Base-by-base conservation (phyloP, 1,140 invertebrate genomes). In the Drosophila kurseongensis region DNA sequence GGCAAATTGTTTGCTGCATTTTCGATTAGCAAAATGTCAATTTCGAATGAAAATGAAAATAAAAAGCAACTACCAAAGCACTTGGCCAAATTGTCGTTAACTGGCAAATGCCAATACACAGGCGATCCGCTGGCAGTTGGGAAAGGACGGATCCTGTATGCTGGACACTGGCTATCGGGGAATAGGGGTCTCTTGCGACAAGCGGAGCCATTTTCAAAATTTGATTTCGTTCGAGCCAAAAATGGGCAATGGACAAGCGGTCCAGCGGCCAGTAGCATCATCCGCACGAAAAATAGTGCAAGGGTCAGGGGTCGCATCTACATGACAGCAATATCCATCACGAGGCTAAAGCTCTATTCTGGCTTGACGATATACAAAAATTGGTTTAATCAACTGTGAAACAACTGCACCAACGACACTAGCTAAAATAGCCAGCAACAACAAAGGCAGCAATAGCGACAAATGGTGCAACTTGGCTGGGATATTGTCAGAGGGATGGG, bases 341-440 rank as follows among this genome's bases (percentile, higher is more conserved):
- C 83, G 73, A 47, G 65, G 58, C 78, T 59, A 80, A 80, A 78
- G 65, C 74, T 56, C 48, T 58, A 59, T 52, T 66, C 79, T 60
- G 78, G 67, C 80, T 84, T 77, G 76, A 78, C 61, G 75, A 80
- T 83, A 89, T 80, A 86, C 79, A 88, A 86, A 86, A 89, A 89
- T 89, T 89, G 84, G 84, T 89, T 89, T 89, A 89, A 89, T 89
- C 84, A 89, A 89, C 84, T 89, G 84, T 89, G 80, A 89, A 89
- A 89, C 84, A 89, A 89, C 76, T 89, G 80, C 84, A 83, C 73
- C 69, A 80, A 61, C 65, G 59, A 54, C 75, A 83, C 62, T 66
- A 47, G 57, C 72, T 74, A 73, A 65, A 83, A 83, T 59, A 61
- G 69, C 65, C 62, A 74, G 51, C 42, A 72, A 72, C 81, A 75